Evolutionary conservation across 37 sponge, comb jelly and placozoan genomes (phyloP).

Genomic region (Petrosia ficiformis): DNA sequence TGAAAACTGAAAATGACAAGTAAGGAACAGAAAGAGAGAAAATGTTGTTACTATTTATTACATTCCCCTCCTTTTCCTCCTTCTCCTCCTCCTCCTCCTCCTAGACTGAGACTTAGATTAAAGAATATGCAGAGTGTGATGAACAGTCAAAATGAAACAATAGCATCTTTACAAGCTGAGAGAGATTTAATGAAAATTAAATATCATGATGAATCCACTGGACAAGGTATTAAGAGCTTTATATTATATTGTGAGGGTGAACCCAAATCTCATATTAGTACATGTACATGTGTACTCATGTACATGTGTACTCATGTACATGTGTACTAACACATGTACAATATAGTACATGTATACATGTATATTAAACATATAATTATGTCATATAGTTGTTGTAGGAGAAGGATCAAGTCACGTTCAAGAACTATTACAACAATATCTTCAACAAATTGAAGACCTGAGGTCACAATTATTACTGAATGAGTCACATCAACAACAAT

Average conservation of each 20-base stretch:
- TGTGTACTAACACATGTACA: not conserved
- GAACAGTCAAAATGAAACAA: constrained; percentile 64
- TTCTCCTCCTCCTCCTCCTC: too few relatives aligned
- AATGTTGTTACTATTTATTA: not conserved
- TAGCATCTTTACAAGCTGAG: constrained; percentile 61
- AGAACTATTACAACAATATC: constrained; percentile 70
- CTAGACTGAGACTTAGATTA: constrained; percentile 71
- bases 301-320: not conserved
- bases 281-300: too few relatives aligned
- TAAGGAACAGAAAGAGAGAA: too few relatives aligned
- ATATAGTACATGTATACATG: not conserved
- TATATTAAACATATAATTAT: not conserved
- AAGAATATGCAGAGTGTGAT: constrained; percentile 82
- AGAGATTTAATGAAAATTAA: constrained; percentile 18
- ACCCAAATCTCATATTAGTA: too few relatives aligned
- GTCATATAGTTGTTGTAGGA: not conserved
- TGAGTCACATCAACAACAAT: too few relatives aligned
- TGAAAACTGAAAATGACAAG: constrained; percentile 95
- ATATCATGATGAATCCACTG: constrained; percentile 65
- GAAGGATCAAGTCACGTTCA: constrained; percentile 36
- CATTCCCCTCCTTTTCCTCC: too few relatives aligned
- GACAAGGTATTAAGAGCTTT: constrained; percentile 70
- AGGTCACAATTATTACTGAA: too few relatives aligned
- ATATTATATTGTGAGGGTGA: too few relatives aligned
- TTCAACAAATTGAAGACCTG: constrained; percentile 87